Evolutionary conservation across 2,888 invertebrate genomes (phyloP), one percentile per base, ranked within the genome.

Genomic region (Spatulosminthurus flaviceps): DNA sequence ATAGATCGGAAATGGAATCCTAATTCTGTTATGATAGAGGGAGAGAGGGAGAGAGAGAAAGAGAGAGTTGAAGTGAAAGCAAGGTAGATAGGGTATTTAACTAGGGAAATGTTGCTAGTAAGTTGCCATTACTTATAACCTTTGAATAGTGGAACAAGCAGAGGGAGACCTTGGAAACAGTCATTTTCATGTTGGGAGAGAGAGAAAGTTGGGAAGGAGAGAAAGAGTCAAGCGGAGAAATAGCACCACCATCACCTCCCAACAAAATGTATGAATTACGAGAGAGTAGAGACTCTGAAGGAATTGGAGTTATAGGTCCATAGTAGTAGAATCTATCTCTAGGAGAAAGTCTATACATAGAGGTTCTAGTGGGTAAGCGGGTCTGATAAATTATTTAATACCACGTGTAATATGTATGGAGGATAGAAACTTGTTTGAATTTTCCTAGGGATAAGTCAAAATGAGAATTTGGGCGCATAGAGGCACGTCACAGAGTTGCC

Each of bases 381-480:
- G 29, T 60, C 60, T 74, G 28, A 61, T 74, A 74, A 51, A 74
- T 74, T 74, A 74, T 74, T 74, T 60, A 74, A 26, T 74, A 74
- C 28, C 60, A 60, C 51, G 61, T 60, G 51, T 74, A 74, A 9
- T 26, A 26, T 51, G 41, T 42, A 43, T 9, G 19, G 28, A 21
- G 29, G 29, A n/a, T 7, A 21, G 61, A n/a, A 29, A 74, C 73
- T 29, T 60, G 60, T 74, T 74, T 74, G 73, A 74, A 74, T 74
- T 74, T 74, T 60, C 61, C 60, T 74, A 74, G 26, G 60, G 26
- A 22, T 16, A 24, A 66, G 26, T 66, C 26, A 7, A 69, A 24
- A n/a, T 69, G 28, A 26, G 60, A 21, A 60, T 19, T 60, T 60
- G 60, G 21, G 60, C 4, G 34, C 34, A 34, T 34, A 34, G 34